Conservation (phyloP, 2,113 vertebrate genomes). For the Eonycteris spelaea region DNA sequence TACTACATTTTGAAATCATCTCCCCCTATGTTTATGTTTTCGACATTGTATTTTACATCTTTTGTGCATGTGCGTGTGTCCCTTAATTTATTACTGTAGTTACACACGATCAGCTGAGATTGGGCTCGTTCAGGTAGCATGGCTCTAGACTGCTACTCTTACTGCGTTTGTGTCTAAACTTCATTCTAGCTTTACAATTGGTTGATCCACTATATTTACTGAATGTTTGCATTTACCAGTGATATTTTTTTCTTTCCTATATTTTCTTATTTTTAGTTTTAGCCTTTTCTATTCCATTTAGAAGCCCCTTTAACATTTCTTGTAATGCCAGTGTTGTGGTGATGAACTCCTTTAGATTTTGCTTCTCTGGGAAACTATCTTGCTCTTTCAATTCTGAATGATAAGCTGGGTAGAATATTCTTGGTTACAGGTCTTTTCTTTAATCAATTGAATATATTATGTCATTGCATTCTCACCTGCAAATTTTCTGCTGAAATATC, state of each 20-base stretch:
- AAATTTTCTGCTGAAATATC: background rate
- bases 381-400: background rate
- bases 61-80: background rate
- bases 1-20: background rate
- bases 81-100: background rate
- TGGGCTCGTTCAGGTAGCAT: too few relatives aligned
- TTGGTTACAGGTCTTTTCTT: background rate
- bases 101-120: too few relatives aligned
- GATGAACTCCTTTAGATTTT: background rate
- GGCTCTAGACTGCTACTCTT: background rate
- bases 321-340: background rate
- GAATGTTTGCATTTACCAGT: background rate
- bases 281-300: background rate
- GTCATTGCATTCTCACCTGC: background rate
- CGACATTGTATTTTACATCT: background rate
- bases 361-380: background rate
- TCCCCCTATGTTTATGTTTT: background rate
- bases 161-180: background rate
- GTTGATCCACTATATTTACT: background rate
- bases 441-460: background rate
- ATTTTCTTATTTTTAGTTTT: background rate
- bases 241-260: background rate
- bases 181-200: background rate
- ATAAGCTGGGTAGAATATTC: background rate
- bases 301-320: background rate